Evolutionary conservation across 37 sponge, comb jelly and placozoan species (phyloP).

Genomic region (Diacarnus erythraeanus): DNA sequence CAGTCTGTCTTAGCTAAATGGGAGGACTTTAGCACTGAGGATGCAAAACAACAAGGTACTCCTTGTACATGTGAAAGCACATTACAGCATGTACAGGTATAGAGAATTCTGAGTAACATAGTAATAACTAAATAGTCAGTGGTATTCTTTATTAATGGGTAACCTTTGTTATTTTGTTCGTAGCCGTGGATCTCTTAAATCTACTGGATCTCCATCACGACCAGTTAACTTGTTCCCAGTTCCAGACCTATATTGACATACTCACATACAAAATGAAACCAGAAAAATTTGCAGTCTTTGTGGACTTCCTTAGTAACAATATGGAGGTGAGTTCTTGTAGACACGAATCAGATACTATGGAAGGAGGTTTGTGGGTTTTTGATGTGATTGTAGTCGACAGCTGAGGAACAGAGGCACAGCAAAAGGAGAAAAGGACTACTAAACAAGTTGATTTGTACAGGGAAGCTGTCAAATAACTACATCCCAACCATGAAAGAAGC

Average conservation of each 20-base stretch:
- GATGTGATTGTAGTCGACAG: slow-evolving; percentile 29
- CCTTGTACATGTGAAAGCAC: not conserved
- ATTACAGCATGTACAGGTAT: not conserved
- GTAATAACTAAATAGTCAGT: too few species aligned
- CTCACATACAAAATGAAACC: slow-evolving; percentile 27
- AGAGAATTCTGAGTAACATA: too few species aligned
- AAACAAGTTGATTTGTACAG: too few species aligned
- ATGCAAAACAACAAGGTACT: slow-evolving; percentile 33
- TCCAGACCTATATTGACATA: slow-evolving; percentile 35
- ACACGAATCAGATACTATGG: too few species aligned
- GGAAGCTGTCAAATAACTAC: too few species aligned
- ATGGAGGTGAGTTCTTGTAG: too few species aligned
- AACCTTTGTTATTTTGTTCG: not conserved
- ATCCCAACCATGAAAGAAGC: slow-evolving; percentile 48
- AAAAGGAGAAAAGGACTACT: slow-evolving; percentile 43
- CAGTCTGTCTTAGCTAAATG: too few species aligned
- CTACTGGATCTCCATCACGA: not conserved
- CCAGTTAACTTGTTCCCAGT: slow-evolving; percentile 28
- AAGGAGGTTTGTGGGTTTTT: not conserved
- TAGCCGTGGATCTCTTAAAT: slow-evolving; percentile 12
- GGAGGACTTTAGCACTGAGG: slow-evolving; percentile 51
- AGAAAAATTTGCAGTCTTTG: slow-evolving; percentile 39
- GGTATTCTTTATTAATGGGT: too few species aligned
- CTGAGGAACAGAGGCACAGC: slow-evolving; percentile 47
- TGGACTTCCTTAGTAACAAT: slow-evolving; percentile 36